Conservation (phyloP, 2,888 invertebrate genomes). For the Copidosoma aretas region DNA sequence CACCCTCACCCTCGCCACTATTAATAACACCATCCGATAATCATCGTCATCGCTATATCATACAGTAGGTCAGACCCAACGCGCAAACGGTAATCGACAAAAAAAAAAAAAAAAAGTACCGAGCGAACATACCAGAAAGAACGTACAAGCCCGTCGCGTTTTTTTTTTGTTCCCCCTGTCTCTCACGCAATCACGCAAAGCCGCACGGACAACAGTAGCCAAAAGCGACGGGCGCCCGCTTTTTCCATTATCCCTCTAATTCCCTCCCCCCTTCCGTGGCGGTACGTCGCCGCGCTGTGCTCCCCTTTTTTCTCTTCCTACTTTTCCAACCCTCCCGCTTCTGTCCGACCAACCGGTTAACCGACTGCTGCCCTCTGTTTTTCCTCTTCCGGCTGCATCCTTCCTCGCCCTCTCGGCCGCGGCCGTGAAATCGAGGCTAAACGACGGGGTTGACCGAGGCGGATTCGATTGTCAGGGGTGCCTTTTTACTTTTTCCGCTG, state of each 20-base stretch:
- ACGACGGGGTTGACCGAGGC: conserved; percentile 11
- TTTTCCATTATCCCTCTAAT: conserved; percentile 5
- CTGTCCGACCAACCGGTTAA: not conserved
- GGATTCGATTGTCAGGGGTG: conserved; percentile 14
- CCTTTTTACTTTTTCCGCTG: not conserved
- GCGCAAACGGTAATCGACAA: not conserved
- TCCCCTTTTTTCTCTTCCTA: not conserved
- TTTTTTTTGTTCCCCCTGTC: not conserved
- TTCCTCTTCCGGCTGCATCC: not conserved
- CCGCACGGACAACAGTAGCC: not conserved
- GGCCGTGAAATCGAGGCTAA: not conserved
- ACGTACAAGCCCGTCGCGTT: not conserved
- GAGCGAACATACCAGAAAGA: no score
- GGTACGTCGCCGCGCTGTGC: not conserved
- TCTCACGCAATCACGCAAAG: not conserved
- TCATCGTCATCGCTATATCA: no score
- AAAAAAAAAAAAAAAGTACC: not conserved
- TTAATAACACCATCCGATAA: no score
- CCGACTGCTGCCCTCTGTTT: not conserved
- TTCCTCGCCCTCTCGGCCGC: not conserved
- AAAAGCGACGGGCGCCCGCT: not conserved
- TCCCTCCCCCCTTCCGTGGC: conserved; percentile 12
- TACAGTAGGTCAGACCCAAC: no score
- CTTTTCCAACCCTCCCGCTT: not conserved
- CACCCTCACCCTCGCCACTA: no score